A percentile compares a stretch with the other conserved stretches of the same genome.
phyloP scores from a whole-genome alignment of 1,140 invertebrate genomes.

The Penaeus vannamei region DNA sequence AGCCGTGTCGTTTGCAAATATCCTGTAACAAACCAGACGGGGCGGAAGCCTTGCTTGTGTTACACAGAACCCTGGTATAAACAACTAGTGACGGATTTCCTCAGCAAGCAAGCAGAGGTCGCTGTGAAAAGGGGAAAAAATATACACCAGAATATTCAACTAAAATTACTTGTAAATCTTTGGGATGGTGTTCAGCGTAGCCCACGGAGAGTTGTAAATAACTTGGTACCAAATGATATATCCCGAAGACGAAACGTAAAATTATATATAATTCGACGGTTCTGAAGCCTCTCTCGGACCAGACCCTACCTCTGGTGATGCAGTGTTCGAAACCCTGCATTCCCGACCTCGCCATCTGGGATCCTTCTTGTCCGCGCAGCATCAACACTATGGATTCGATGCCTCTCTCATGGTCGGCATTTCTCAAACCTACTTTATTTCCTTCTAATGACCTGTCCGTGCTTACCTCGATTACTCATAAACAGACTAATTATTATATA shows the following conservation, averaged over 20 bases:
- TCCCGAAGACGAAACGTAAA: slow-evolving; percentile 27
- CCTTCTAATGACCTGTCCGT: no score
- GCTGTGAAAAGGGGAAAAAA: background rate
- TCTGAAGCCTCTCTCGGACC: slow-evolving; percentile 6
- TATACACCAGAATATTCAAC: slow-evolving; percentile 31
- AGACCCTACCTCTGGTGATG: slow-evolving; percentile 27
- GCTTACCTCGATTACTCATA: background rate
- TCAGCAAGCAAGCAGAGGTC: no score
- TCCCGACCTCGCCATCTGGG: no score
- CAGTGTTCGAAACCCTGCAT: background rate
- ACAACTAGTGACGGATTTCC: no score
- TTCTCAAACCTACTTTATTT: no score
- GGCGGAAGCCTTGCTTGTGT: no score
- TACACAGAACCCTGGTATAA: no score
- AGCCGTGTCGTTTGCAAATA: no score
- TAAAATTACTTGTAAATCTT: slow-evolving; percentile 25
- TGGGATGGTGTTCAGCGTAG: background rate
- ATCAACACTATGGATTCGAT: no score
- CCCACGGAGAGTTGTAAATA: slow-evolving; percentile 1
- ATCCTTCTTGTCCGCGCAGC: no score
- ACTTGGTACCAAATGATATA: slow-evolving; percentile 13
- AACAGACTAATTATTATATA: background rate
- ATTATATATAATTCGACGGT: slow-evolving; percentile 39
- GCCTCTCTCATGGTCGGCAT: no score
- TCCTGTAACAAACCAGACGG: no score